These are phyloP conservation scores for Sitta europaea DNA, from an alignment of 2,113 vertebrate species.

Conservation along the genomic window DNA sequence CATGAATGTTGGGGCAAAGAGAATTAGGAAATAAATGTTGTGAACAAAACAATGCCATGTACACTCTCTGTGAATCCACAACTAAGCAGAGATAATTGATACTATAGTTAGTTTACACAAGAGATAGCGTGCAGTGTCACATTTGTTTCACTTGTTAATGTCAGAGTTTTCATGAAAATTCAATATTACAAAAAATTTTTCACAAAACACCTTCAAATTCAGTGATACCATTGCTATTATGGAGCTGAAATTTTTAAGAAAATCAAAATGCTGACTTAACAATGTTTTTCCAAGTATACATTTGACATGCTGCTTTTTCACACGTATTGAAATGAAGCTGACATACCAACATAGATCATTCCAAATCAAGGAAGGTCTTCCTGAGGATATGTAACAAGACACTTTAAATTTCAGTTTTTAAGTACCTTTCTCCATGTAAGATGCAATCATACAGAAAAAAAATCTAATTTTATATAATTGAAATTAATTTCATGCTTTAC, in stretches of 20 bases:
- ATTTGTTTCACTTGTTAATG: background rate
- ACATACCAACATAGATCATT: background rate
- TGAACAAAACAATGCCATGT: background rate
- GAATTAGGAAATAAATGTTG: background rate
- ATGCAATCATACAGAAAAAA: background rate
- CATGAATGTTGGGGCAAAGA: background rate
- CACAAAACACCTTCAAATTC: background rate
- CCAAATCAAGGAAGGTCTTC: background rate
- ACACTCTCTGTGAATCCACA: background rate
- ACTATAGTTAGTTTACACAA: background rate
- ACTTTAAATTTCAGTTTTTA: background rate
- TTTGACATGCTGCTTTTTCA: background rate
- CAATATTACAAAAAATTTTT: background rate
- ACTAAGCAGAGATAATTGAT: background rate
- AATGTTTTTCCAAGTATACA: background rate
- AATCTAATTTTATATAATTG: background rate
- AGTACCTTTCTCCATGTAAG: background rate
- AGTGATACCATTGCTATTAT: background rate
- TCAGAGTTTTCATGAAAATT: conserved; percentile 2
- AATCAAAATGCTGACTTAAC: background rate
- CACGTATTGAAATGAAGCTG: background rate
- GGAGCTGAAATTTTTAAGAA: background rate
- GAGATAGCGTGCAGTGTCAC: background rate
- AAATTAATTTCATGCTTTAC: background rate
- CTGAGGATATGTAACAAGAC: background rate